Conservation (phyloP, 2,113 vertebrate species). For the Bambusicola thoracicus region DNA sequence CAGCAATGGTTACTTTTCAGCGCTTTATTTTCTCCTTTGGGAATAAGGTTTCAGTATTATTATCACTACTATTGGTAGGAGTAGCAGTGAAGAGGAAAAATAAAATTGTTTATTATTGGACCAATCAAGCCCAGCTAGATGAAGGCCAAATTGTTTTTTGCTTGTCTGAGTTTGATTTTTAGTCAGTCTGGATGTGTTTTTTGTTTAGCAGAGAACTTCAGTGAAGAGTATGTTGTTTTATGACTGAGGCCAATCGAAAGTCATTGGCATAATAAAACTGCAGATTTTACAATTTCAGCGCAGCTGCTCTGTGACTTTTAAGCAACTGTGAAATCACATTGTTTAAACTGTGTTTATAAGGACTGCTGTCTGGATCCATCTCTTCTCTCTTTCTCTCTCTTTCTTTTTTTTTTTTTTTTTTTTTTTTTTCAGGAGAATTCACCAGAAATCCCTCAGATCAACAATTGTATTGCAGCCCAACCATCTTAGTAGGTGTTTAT, state of each 20-base stretch:
- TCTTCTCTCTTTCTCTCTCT: neutral
- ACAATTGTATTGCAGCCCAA: neutral
- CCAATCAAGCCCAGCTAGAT: neutral
- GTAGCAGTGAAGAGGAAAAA: conserved; percentile 35
- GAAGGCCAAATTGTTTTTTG: conserved; percentile 35
- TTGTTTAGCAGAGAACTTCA: conserved; percentile 67
- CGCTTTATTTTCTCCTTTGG: neutral
- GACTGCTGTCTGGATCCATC: conserved; percentile 38
- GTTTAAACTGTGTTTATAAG: conserved; percentile 68
- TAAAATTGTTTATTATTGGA: conserved; percentile 60
- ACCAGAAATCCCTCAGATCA: conserved; percentile 21
- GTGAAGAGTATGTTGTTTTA: conserved; percentile 66
- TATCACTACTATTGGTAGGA: neutral
- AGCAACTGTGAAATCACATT: conserved; percentile 76
- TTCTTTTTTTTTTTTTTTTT: neutral
- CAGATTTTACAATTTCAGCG: conserved; percentile 67
- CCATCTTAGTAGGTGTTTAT: neutral
- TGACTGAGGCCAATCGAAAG: conserved; percentile 68
- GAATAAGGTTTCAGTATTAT: neutral
- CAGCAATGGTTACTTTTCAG: neutral
- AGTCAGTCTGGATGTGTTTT: conserved; percentile 70
- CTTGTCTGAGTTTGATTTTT: conserved; percentile 59
- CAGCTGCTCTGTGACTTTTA: conserved; percentile 72
- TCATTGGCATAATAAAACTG: conserved; percentile 62
- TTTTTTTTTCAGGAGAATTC: neutral